Conservation (phyloP, 37 sponge, comb jelly and placozoan genomes). For the Ephydatia muelleri region DNA sequence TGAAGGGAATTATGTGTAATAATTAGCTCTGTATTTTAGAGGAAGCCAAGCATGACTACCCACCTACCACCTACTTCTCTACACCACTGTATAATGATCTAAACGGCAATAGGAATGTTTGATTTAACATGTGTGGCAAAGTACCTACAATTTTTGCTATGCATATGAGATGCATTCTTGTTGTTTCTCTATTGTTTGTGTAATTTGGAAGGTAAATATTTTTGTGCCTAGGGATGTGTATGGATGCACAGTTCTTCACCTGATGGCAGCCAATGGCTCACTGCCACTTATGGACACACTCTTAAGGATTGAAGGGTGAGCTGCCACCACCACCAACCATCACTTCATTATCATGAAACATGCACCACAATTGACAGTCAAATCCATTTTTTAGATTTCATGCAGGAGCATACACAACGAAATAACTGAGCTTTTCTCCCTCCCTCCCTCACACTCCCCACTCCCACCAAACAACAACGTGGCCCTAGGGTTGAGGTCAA, state of each 20-base stretch:
- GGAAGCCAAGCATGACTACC: neutral
- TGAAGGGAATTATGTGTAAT: neutral
- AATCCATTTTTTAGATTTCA: too few relatives aligned
- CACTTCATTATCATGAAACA: too few relatives aligned
- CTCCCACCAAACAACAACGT: neutral
- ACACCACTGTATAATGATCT: neutral
- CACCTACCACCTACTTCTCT: neutral
- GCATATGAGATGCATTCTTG: too few relatives aligned
- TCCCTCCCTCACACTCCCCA: neutral
- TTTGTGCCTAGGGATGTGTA: constrained; percentile 50
- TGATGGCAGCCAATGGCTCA: constrained; percentile 59
- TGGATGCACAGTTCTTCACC: constrained; percentile 70
- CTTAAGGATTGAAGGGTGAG: constrained; percentile 48
- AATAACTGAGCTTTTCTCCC: too few relatives aligned
- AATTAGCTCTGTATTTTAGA: neutral
- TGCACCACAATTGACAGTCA: too few relatives aligned
- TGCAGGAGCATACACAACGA: too few relatives aligned
- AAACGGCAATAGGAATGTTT: neutral
- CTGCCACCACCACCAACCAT: neutral
- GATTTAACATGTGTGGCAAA: neutral
- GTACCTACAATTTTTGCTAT: neutral
- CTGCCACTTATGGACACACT: constrained; percentile 45
- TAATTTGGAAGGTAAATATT: neutral
- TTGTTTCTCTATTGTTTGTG: neutral
- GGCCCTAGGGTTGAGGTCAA: constrained; percentile 56